These are phyloP conservation scores for Leucoraja erinaceus DNA, from an alignment of 2,113 vertebrate species.

Conservation along the genomic window DNA sequence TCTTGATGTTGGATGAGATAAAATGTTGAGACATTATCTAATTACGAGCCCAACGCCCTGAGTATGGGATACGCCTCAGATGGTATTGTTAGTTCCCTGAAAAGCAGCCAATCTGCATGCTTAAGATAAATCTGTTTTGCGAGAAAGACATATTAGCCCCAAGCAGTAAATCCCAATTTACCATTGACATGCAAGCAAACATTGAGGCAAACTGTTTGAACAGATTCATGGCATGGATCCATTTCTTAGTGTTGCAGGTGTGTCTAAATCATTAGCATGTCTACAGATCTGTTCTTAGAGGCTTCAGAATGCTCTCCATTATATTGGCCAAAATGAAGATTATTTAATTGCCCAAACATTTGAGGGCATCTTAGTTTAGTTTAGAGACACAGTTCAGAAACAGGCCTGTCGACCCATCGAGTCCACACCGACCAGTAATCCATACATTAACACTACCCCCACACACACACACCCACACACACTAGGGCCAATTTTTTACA, in stretches of 20 bases:
- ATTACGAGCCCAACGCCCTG: neutral
- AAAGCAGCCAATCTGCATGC: neutral
- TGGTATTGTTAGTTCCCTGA: neutral
- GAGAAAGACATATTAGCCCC: neutral
- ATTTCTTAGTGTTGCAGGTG: neutral
- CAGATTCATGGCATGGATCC: neutral
- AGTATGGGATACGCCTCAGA: neutral
- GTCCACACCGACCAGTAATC: too few species aligned
- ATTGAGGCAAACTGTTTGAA: neutral
- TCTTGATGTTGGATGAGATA: neutral
- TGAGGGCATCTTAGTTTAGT: too few species aligned
- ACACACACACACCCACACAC: too few species aligned
- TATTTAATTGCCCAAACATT: neutral
- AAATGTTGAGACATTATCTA: neutral
- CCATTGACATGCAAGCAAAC: neutral
- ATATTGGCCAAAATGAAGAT: neutral
- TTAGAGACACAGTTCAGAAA: too few species aligned
- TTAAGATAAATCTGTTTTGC: neutral
- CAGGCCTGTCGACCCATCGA: too few species aligned
- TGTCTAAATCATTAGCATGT: neutral
- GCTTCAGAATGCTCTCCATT: neutral
- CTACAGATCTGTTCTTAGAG: neutral
- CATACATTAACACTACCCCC: too few species aligned
- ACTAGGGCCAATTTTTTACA: too few species aligned
- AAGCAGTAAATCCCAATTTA: neutral